These are phyloP conservation scores for Drosophila kanekoi DNA, from an alignment of 2,888 invertebrate genomes.

Conservation along the genomic window DNA sequence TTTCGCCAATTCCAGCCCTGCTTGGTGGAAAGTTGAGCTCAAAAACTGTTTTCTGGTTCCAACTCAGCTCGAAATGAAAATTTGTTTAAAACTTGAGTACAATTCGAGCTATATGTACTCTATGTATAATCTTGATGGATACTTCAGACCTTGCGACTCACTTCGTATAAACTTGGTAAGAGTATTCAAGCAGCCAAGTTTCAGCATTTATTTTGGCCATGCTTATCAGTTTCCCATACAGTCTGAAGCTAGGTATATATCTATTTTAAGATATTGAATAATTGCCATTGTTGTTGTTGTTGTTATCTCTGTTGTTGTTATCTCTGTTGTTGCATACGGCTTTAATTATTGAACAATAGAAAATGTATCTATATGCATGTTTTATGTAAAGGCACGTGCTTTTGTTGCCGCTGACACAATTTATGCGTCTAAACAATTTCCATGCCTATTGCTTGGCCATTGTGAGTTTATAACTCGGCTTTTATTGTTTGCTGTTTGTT, in stretches of 20 bases:
- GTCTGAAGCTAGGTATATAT: neutral
- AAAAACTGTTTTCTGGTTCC: too few species aligned
- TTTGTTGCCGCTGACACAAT: slow-evolving; percentile 48
- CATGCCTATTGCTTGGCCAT: slow-evolving; percentile 27
- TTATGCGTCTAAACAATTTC: slow-evolving; percentile 40
- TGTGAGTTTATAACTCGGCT: slow-evolving; percentile 26
- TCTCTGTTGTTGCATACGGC: slow-evolving; percentile 7
- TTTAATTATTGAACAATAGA: slow-evolving; percentile 30
- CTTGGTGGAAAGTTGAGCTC: too few species aligned
- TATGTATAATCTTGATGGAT: too few species aligned
- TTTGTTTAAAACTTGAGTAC: too few species aligned
- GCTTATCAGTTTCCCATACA: neutral
- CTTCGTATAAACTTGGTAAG: neutral
- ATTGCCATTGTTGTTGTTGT: slow-evolving; percentile 2
- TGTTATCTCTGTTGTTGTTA: neutral
- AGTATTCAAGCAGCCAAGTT: neutral
- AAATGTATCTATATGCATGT: neutral
- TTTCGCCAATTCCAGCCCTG: too few species aligned
- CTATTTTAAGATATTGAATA: slow-evolving; percentile 14
- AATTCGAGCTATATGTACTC: too few species aligned
- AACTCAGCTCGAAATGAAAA: too few species aligned
- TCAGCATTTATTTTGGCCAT: neutral
- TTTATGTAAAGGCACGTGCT: slow-evolving; percentile 25
- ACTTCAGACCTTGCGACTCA: too few species aligned
- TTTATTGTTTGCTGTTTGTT: slow-evolving; percentile 15